Evolutionary conservation across 2,113 vertebrate species (phyloP).

Genomic region (Dinomys branickii): DNA sequence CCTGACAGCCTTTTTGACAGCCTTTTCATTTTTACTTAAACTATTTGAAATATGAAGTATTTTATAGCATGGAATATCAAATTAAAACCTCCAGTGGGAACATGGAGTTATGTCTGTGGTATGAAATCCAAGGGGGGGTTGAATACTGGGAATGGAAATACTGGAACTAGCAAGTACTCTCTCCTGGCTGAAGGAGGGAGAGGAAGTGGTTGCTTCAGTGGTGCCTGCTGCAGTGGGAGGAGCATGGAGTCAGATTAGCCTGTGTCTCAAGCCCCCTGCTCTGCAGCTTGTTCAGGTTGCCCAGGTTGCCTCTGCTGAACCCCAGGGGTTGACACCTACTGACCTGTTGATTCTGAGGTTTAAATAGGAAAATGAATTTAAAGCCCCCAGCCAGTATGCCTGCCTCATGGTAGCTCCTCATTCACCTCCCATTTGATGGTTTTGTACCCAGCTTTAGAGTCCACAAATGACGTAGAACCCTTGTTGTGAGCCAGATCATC

Average conservation of each 20-base stretch:
- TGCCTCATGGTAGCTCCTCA: not conserved
- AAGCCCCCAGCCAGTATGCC: not conserved
- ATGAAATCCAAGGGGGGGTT: not conserved
- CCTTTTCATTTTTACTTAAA: not conserved
- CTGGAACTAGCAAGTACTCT: not conserved
- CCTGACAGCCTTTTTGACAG: not conserved
- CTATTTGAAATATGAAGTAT: slow-evolving; percentile 53
- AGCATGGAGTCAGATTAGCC: not conserved
- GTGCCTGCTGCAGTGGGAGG: not conserved
- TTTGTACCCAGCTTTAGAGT: slow-evolving; percentile 13
- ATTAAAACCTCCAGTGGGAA: not conserved
- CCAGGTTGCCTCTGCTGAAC: not conserved
- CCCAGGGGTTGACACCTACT: not conserved
- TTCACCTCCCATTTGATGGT: not conserved
- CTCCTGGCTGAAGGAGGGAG: not conserved
- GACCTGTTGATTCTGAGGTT: slow-evolving; percentile 15
- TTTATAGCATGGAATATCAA: slow-evolving; percentile 41
- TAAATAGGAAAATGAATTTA: not conserved
- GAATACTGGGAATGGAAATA: not conserved
- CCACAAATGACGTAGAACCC: not conserved
- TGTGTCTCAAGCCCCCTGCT: not conserved
- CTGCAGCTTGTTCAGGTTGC: not conserved
- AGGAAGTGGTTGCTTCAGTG: not conserved
- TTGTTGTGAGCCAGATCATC: not conserved
- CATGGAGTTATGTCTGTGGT: not conserved